Base-by-base conservation (phyloP, 1,140 invertebrate genomes). In the Nilaparvata lugens region DNA sequence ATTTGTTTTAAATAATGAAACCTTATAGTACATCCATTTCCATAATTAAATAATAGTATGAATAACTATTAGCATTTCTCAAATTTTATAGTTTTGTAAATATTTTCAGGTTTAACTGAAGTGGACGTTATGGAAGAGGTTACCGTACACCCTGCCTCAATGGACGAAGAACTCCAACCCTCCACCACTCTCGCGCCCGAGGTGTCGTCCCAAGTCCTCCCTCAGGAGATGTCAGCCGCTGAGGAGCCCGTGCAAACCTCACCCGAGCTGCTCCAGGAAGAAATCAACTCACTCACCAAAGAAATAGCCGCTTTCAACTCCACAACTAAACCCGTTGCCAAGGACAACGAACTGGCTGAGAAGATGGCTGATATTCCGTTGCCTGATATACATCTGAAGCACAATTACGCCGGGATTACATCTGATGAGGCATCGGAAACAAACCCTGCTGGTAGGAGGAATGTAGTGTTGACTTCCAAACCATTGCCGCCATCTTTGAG, bases 401-500 rank as follows among this genome's bases (percentile, higher is more conserved):
- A 23, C 18, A 18, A 48, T 48, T 48, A 48, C 18, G 31, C 51
- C 3, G 18, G 48, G 14, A 60, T 60, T 19, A 60, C 48, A 9
- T 52, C 48, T 21, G 57, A 52, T 23, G 45, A 58, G 5, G 28
- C 18, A 11, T 19, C 45, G 40, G 45, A 58, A 21, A 35, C 48
- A 2, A 38, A 31, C 3, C 42, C 53, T 9, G 48, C 5, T 24
- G 25, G 48, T 9, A 43, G 48, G 14, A 48, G 51, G 38, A 48
- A 18, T 48, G 31, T 57, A 9, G 45, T 62, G 28, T n/a, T 52
- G 4, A 19, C 60, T 6, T 52, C 48, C 23, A 66, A 66, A 56
- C 64, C 64, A 2, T 59, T 66, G 35, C 64, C 64, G n/a, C 64
- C 64, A 23, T 66, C 64, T 7, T 40, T 66, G 6, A 61, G 53